A percentile compares a stretch with the other conserved stretches of the same genome.
Evolutionary conservation across 92 coral and sea anemone genomes (phyloP).

Genomic region (Parazoanthus swiftii): DNA sequence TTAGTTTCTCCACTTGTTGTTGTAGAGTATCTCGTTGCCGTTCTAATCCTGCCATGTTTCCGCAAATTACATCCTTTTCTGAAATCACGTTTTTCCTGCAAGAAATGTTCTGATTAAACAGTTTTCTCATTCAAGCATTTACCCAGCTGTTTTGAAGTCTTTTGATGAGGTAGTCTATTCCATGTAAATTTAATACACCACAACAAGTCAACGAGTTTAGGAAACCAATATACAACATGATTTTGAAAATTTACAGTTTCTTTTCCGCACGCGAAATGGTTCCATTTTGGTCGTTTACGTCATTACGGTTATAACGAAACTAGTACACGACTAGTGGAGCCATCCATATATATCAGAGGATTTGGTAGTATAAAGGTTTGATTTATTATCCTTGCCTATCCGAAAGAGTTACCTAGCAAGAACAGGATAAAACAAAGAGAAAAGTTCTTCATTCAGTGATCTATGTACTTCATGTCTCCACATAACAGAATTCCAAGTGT

Average conservation of each 20-base stretch:
- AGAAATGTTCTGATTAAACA: neutral
- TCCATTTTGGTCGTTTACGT: neutral
- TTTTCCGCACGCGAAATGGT: no score
- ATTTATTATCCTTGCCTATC: no score
- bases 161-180: neutral
- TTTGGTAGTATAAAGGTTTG: neutral
- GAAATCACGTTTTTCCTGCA: slow-evolving; percentile 6
- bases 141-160: neutral
- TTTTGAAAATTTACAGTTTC: no score
- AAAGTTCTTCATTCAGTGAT: no score
- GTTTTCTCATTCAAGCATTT: neutral
- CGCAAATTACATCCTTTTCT: slow-evolving; percentile 43
- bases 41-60: slow-evolving; percentile 33
- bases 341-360: neutral
- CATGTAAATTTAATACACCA: neutral
- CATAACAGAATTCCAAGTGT: neutral
- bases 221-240: neutral
- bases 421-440: neutral
- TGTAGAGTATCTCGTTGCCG: slow-evolving; percentile 51
- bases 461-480: neutral
- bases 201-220: neutral
- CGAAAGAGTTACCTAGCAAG: neutral
- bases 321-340: no score
- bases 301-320: neutral
- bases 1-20: slow-evolving; percentile 42